Conservation (phyloP, 2,888 invertebrate genomes). For the Ligdia adustata region DNA sequence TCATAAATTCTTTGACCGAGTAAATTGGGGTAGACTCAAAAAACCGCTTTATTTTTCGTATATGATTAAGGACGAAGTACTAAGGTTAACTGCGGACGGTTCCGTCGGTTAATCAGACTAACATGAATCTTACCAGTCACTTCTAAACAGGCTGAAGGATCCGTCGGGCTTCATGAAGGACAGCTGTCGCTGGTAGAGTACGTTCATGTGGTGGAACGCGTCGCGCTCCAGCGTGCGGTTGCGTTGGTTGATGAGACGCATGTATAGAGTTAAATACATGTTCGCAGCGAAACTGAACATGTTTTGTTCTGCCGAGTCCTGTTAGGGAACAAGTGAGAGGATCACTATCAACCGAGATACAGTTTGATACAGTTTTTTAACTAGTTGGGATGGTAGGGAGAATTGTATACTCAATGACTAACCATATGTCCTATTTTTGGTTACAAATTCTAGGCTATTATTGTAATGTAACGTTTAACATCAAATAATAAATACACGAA, state of each 20-base stretch:
- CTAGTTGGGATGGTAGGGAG: not conserved
- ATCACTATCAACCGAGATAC: not conserved
- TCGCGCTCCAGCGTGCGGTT: conserved; percentile 91
- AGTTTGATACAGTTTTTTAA: not conserved
- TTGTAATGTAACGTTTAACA: too few species aligned
- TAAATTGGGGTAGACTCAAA: too few species aligned
- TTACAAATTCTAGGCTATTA: too few species aligned
- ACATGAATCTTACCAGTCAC: conserved; percentile 95
- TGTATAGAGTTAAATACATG: conserved; percentile 95
- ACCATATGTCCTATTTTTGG: too few species aligned
- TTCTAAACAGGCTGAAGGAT: conserved; percentile 95
- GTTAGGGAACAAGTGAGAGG: conserved; percentile 8
- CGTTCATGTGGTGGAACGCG: conserved; percentile 95
- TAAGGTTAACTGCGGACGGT: too few species aligned
- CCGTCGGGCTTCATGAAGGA: conserved; percentile 96
- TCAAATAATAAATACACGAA: too few species aligned
- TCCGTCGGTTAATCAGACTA: too few species aligned
- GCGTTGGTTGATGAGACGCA: conserved; percentile 95
- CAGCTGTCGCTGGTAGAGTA: conserved; percentile 94
- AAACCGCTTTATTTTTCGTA: too few species aligned
- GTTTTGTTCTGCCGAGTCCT: conserved; percentile 96
- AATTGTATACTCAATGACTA: too few species aligned
- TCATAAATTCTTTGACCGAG: too few species aligned
- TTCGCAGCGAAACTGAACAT: conserved; percentile 98
- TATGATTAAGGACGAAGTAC: too few species aligned